Conservation (phyloP, 1,140 invertebrate species). For the Monomorium pharaonis region DNA sequence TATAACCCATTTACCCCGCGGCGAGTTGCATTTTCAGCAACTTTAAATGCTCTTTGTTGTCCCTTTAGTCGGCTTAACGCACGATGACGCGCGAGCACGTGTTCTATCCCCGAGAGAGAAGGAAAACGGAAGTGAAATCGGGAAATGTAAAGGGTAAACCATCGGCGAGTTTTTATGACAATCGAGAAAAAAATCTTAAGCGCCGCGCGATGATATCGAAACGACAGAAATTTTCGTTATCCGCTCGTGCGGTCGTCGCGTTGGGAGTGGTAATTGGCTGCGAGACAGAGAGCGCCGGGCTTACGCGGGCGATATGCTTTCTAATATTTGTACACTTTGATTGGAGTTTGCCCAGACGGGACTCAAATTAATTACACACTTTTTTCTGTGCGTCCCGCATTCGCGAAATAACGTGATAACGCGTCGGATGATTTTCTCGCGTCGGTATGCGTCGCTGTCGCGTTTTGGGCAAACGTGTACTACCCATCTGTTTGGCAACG, state of each 20-base stretch:
- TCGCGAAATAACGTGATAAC: conserved; percentile 47
- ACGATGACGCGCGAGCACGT: not conserved
- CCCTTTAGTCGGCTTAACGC: not conserved
- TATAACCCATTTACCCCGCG: conserved; percentile 24
- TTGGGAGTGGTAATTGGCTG: conserved; percentile 66
- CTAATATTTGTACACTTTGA: conserved; percentile 78
- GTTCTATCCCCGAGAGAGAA: not conserved
- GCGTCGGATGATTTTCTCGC: conserved; percentile 13
- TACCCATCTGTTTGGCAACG: not conserved
- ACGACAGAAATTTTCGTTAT: conserved; percentile 66
- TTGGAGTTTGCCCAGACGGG: conserved; percentile 75
- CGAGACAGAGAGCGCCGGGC: conserved; percentile 25
- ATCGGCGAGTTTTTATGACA: conserved; percentile 8
- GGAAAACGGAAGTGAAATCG: not conserved
- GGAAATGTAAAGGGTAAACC: not conserved
- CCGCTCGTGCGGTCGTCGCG: conserved; percentile 67
- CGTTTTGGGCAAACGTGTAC: not conserved
- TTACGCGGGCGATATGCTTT: conserved; percentile 70
- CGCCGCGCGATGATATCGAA: conserved; percentile 51
- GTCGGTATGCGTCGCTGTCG: not conserved
- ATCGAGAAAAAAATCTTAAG: not conserved
- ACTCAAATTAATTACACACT: conserved; percentile 73
- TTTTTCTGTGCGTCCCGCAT: conserved; percentile 69
- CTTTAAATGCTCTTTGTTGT: conserved; percentile 45
- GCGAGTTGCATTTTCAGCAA: conserved; percentile 25